Evolutionary conservation across 2,113 vertebrate genomes (phyloP), one percentile per base, ranked within the genome.

Genomic region (Monarcha castaneiventris): DNA sequence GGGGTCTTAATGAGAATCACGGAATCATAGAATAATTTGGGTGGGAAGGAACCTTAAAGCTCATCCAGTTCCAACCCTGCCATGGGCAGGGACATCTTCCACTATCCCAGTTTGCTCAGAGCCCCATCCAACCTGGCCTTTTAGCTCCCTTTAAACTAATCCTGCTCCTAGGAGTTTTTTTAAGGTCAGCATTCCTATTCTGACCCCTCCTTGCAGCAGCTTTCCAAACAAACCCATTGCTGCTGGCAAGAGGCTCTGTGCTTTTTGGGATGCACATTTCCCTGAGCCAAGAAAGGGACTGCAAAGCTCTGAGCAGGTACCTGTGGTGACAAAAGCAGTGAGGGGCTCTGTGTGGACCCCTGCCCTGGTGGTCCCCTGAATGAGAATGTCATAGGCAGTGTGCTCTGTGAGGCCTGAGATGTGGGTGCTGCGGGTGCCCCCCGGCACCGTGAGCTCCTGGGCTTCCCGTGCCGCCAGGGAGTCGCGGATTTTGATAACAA

Each of bases 281-380:
- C 72, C 41, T 39, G 59, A 82, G 78, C 33, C 41, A 12, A 63
- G 19, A 55, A 30, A 56, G 1, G 49, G n/a, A 14, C 21, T n/a
- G 7, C 64, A 67, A 27, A 93, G 46, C 78, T 88, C 17, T 15
- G 30, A 69, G 89, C 56, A 85, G 96, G 89, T 97, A 97, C 97
- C 97, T 98, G 96, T 98, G 82, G 96, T 8, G 49, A 97, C 97
- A 91, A 95, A 87, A 84, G 97, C 97, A 85, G 95, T 94, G 96
- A 97, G 95, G 84, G 97, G 94, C 55, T 97, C 92, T n/a, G 89
- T 91, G 51, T 22, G 80, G 71, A 84, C 89, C n/a, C 97, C 97
- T 11, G 91, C 84, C 86, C 27, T 91, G 74, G 95, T 96, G 92
- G 93, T 97, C 25, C 97, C 97, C 93, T 96, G 82, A 69, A 97